phyloP scores from a whole-genome alignment of 2,888 invertebrate genomes.

The Philonicus albiceps region DNA sequence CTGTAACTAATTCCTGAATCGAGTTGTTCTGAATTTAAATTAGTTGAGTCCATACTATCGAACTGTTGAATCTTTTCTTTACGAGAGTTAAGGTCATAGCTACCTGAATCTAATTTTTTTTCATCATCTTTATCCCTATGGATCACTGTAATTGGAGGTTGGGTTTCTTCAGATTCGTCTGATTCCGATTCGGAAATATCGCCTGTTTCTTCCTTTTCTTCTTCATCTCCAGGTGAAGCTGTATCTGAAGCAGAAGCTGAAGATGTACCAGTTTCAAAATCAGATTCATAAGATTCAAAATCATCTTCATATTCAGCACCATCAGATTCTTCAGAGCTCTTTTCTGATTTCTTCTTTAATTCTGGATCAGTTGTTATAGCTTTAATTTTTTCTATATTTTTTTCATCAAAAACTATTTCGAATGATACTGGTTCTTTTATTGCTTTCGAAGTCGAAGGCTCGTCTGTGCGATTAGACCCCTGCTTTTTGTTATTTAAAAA shows the following conservation, averaged over 20 bases:
- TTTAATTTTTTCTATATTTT: not conserved
- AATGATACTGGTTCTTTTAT: constrained; percentile 58
- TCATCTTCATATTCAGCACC: constrained; percentile 65
- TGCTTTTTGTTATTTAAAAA: not conserved
- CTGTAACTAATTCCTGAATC: constrained; percentile 61
- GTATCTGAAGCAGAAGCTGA: constrained; percentile 44
- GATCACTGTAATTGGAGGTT: constrained; percentile 59
- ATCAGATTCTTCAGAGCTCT: constrained; percentile 16
- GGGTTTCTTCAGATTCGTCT: constrained; percentile 56
- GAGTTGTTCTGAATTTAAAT: constrained; percentile 57
- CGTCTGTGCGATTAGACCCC: not conserved
- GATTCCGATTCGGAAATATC: not conserved
- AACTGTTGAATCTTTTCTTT: constrained; percentile 49
- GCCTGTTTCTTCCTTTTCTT: not conserved
- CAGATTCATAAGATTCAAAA: constrained; percentile 69
- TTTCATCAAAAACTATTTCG: constrained; percentile 57
- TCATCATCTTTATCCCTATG: constrained; percentile 64
- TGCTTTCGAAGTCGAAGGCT: not conserved
- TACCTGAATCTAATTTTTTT: constrained; percentile 69
- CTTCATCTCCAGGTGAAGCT: not conserved
- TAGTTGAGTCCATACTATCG: constrained; percentile 58
- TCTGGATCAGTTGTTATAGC: not conserved
- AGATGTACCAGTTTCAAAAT: constrained; percentile 64
- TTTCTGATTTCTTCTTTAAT: not conserved
- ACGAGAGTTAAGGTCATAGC: constrained; percentile 65